Percentiles rank a stretch among this genome's conserved stretches.
Evolutionary conservation across 2,797 vertebrate genomes (phyloP).

Genomic region (Pteropus rufus): DNA sequence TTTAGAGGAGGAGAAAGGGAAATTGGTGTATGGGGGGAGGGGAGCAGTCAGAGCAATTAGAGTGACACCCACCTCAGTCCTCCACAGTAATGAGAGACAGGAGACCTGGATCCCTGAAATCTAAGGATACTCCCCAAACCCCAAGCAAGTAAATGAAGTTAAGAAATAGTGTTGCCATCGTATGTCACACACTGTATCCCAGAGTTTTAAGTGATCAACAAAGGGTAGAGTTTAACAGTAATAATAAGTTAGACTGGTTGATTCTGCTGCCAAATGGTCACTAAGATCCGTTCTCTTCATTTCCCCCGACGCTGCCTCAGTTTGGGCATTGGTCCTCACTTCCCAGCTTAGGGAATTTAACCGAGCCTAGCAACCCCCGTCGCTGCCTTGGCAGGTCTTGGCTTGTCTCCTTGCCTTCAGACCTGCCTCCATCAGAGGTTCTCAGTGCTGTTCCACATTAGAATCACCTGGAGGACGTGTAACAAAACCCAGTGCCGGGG

Average conservation of each 20-base stretch:
- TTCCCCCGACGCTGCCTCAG: not conserved
- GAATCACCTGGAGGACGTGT: not conserved
- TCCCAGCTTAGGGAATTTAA: not conserved
- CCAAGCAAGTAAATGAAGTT: not conserved
- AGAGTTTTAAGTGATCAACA: not conserved
- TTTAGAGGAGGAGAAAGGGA: not conserved
- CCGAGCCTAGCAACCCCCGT: not conserved
- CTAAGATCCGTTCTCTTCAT: not conserved
- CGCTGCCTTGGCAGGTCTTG: constrained; percentile 73
- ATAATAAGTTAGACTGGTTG: not conserved
- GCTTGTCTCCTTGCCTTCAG: not conserved
- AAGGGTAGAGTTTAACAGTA: too few species aligned
- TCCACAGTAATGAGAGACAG: too few species aligned
- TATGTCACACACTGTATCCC: not conserved
- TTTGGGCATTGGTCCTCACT: not conserved
- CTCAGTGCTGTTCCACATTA: not conserved
- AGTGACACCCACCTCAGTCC: not conserved
- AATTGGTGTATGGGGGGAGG: not conserved
- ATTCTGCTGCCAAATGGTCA: not conserved
- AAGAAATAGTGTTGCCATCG: not conserved
- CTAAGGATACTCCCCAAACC: not conserved
- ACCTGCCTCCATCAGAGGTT: not conserved
- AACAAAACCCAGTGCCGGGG: not conserved
- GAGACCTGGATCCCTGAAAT: not conserved
- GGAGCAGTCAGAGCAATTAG: fast-evolving